Evolutionary conservation across 2,113 vertebrate species (phyloP), one percentile per base, ranked within the genome.

Genomic region (Aegithalos caudatus): DNA sequence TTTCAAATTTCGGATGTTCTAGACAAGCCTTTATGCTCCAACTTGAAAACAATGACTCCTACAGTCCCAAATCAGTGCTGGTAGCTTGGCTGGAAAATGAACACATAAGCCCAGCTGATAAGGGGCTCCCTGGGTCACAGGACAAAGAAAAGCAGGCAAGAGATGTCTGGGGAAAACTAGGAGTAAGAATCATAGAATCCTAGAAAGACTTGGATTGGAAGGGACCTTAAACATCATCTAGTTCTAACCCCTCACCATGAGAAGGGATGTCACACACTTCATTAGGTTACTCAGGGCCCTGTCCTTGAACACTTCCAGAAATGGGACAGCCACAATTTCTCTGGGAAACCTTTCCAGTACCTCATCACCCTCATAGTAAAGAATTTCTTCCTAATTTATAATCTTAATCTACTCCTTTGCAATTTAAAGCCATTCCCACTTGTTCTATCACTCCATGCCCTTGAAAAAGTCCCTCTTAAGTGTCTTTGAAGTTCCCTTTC

Each of bases 1-100:
- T 94, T 92, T 94, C 76, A 86, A 67, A 35, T 90, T 96, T 66
- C 14, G 73, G 81, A 37, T 56, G 8, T 91, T 96, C 79, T 84
- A 77, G 33, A 93, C 33, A 16, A 82, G 51, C 51, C 64, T 87
- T 96, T 91, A 82, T 65, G 69, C 47, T 95, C 58, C 60, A 29
- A 37, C 78, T 81, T 13, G 62, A 64, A 91, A 71, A 80, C 42
- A 74, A 54, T 86, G 33, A 58, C 31, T 94, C 42, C 67, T 31
- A 25, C 10, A 60, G 66, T 31, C 82, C 60, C 58, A 82, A 94
- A 82, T 14, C 25, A 42, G 76, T 9, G 18, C 35, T 5, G 20
- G 70, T 33, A 89, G 80, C 90, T 83, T 87, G 44, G 45, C 66
- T 27, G 6, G 25, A 85, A 61, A 85, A 95, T 22, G 33, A 72